Evolutionary conservation across 2,113 vertebrate species (phyloP), one percentile per base, ranked within the genome.

Genomic region (Dipodomys stephensi): DNA sequence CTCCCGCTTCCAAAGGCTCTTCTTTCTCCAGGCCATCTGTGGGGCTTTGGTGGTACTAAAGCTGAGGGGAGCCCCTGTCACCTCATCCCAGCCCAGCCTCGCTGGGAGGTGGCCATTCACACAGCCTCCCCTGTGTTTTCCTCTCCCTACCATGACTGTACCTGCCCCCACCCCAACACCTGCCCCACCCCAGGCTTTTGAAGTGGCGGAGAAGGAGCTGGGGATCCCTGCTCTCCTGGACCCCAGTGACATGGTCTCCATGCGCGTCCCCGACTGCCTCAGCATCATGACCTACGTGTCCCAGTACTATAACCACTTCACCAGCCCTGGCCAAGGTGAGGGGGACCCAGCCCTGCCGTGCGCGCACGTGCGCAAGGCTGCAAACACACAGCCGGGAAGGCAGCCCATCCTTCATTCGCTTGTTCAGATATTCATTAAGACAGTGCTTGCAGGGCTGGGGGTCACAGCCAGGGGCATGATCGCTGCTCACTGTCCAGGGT

Each of bases 211-310:
- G 97, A 97, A 97, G 44, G 98, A 99, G 97, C 97, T 99, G 97
- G 99, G 99, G 39, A 99, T 99, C 94, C 99, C 99, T 2, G 99
- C 99, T 32, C 98, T 99, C 89, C 97, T 99, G 97, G 99, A 99
- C 97, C 98, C 99, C 91, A 99, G 98, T 30, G 99, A 99, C 97
- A 99, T 99, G 99, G 99, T 99, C 92, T 99, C 99, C 88, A 99
- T 99, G 99, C 98, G 98, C 86, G 99, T 99, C 53, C 99, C 99
- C 0, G 99, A 99, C 97, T 98, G 99, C 77, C 99, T 99, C 73
- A 99, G 99, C 97, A 98, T 99, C 97, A 99, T 99, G 98, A 99
- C 99, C 69, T 99, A 99, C 0, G 99, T 99, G 87, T 99, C 99
- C 1, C 99, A 99, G 98, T 99, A 99, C 97, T 99, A 99, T 97